Evolutionary conservation across 2,797 vertebrate genomes (phyloP).

Genomic region (Hoplostethus mediterraneus): DNA sequence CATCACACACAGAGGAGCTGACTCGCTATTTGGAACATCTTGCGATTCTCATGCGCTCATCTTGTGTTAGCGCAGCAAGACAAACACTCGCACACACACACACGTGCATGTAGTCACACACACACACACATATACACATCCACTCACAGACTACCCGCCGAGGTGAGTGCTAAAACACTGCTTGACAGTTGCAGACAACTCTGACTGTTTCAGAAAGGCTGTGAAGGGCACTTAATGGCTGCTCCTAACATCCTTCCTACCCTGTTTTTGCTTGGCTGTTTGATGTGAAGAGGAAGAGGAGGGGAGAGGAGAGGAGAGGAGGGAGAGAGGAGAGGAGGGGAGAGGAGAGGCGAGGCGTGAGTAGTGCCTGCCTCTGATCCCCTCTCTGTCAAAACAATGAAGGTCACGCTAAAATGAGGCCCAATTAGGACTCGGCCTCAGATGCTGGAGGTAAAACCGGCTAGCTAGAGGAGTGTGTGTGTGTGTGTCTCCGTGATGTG

Average conservation of each 20-base stretch:
- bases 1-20: conserved; percentile 34
- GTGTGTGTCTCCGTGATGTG: not conserved
- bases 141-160: conserved; percentile 15
- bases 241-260: conserved; percentile 32
- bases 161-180: conserved; percentile 48
- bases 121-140: conserved; percentile 1
- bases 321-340: not conserved
- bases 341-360: conserved; percentile 15
- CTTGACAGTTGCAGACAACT: conserved; percentile 44
- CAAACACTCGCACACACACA: conserved; percentile 20
- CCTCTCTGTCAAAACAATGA: conserved; percentile 79
- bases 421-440: conserved; percentile 72
- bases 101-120: not conserved
- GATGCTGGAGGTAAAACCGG: conserved; percentile 43
- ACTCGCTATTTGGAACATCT: conserved; percentile 38
- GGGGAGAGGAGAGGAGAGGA: conserved; percentile 9
- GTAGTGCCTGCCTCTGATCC: conserved; percentile 66
- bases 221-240: conserved; percentile 61
- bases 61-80: conserved; percentile 9
- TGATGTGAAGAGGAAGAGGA: conserved; percentile 27
- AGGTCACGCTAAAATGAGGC: conserved; percentile 77
- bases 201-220: conserved; percentile 53
- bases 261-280: conserved; percentile 44
- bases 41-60: conserved; percentile 23
- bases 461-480: conserved; percentile 14